phyloP scores from a whole-genome alignment of 2,113 vertebrate species.

The Montifringilla adamsi region DNA sequence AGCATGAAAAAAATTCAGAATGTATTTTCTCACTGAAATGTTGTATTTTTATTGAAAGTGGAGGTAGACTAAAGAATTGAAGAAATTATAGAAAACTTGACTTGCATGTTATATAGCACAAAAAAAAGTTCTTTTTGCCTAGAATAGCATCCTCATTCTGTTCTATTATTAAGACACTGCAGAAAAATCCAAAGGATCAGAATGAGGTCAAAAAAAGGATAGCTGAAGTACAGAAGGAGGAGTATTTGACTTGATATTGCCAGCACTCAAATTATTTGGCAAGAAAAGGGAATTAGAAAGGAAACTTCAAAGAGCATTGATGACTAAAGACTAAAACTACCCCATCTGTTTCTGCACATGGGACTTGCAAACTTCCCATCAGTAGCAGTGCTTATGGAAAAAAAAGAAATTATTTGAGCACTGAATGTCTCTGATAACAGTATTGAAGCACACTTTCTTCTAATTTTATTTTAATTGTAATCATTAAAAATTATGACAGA shows the following conservation, averaged over 20 bases:
- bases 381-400: neutral
- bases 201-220: constrained; percentile 4
- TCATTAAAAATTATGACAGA: constrained; percentile 17
- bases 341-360: constrained; percentile 28
- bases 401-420: neutral
- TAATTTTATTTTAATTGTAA: constrained; percentile 5
- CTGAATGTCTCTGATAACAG: neutral
- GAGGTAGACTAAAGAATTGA: neutral
- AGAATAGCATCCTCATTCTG: neutral
- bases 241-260: constrained; percentile 2
- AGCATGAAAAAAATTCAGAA: neutral
- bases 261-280: constrained; percentile 51
- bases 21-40: neutral
- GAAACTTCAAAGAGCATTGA: constrained; percentile 62
- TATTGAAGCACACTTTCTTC: neutral
- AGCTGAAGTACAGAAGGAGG: neutral
- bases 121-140: neutral
- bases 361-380: neutral
- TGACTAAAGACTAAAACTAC: constrained; percentile 3
- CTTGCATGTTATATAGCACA: neutral
- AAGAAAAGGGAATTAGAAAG: constrained; percentile 49
- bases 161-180: neutral
- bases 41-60: neutral
- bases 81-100: neutral
- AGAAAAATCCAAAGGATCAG: neutral